phyloP scores from a whole-genome alignment of 2,797 vertebrate species.

The Bufotes viridis region DNA sequence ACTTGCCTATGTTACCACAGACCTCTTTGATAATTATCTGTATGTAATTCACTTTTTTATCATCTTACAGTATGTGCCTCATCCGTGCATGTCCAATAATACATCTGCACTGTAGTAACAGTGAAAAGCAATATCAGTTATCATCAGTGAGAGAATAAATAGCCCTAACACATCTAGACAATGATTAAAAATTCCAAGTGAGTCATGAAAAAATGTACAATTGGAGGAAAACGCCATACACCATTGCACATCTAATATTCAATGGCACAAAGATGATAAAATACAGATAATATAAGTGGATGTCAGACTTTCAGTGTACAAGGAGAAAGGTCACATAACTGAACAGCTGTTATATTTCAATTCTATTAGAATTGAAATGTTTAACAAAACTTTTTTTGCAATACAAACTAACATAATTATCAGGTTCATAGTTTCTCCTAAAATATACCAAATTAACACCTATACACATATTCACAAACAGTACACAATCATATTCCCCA shows the following conservation, averaged over 20 bases:
- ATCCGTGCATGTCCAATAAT: not conserved
- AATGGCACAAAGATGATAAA: conserved; percentile 49
- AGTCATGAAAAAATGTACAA: conserved; percentile 35
- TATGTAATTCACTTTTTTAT: not conserved
- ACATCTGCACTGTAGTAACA: not conserved
- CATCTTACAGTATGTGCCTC: not conserved
- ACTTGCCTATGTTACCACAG: not conserved
- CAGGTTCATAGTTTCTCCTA: not conserved
- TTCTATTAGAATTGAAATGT: conserved; percentile 23
- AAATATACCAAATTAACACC: not conserved
- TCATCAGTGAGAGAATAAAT: not conserved
- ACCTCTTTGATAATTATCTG: not conserved
- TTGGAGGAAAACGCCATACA: conserved; percentile 41
- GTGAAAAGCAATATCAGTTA: not conserved
- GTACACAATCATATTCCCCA: not conserved
- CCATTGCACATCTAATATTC: conserved; percentile 55
- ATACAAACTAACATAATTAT: conserved; percentile 20
- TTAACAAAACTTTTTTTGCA: conserved; percentile 33
- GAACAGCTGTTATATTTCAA: conserved; percentile 42
- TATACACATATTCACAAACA: not conserved
- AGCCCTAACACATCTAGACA: not conserved
- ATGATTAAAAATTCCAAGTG: conserved; percentile 43
- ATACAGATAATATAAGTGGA: conserved; percentile 47
- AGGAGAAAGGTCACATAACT: conserved; percentile 48
- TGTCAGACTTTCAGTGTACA: conserved; percentile 45